Base-by-base conservation (phyloP, 2,888 invertebrate genomes). In the Thereva nobilitata region DNA sequence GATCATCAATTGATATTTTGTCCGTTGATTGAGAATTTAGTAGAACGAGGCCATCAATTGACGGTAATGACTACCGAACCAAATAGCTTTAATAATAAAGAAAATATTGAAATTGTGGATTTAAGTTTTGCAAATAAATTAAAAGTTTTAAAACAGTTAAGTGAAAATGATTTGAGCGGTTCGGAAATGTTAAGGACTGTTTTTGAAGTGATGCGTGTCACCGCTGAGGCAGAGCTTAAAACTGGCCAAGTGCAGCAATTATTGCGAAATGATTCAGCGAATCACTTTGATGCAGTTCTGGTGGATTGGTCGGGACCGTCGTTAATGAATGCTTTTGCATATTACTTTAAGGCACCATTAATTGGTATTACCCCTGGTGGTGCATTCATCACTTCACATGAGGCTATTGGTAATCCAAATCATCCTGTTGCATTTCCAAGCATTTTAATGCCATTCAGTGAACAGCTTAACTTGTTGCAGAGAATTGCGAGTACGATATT, bases 391-490 rank as follows among this genome's bases (percentile, higher is more conserved):
- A 80, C 82, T 44, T 82, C 83, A 53, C 82, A 84, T 67, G 83
- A 83, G 74, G 78, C 83, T 0, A 82, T 86, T 68, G 86, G 85
- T 5, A 83, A 82, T 72, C 83, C 85, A 0, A 79, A 79, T 3
- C 83, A 86, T 76, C 84, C 85, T 0, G 74, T 82, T 8, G 72
- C 83, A 12, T 85, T 84, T 74, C 83, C 84, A 35, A 84, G 84
- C 72, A 79, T 83, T 1, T 80, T 84, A 69, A 75, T 83, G 49
- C 75, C 83, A 3, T 80, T 81, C 68, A 79, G 78, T 67, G 76
- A 79, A 55, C 79, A 83, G 68, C 72, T 84, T 67, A 83, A 77
- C 10, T 74, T 81, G 44, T 82, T 82, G 42, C 78, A 82, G 64
- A 65, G 74, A 44, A 72, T 74, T 23, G 72, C 72, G 6, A 74